A percentile compares a stretch with the other conserved stretches of the same genome.
Evolutionary conservation across 2,113 vertebrate genomes (phyloP).

Genomic region (Pholis gunnellus): DNA sequence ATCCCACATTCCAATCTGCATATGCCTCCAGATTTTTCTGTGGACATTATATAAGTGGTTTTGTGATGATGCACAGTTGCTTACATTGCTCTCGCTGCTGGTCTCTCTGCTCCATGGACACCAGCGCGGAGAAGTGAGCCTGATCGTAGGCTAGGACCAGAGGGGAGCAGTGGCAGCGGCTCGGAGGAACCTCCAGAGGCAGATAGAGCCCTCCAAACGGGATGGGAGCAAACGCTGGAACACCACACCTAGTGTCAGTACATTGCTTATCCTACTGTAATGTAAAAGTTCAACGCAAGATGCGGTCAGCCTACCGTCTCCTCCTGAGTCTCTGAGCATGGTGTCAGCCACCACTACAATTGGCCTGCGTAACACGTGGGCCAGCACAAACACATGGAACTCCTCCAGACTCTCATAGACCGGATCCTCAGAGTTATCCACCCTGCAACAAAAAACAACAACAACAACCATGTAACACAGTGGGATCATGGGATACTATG

Average conservation of each 20-base stretch:
- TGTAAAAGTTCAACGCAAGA: neutral
- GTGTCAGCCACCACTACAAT: constrained; percentile 98
- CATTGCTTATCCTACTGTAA: neutral
- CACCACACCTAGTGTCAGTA: neutral
- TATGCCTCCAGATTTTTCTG: neutral
- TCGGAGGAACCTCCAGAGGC: constrained; percentile 97
- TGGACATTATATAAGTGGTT: neutral
- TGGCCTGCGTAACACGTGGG: constrained; percentile 93
- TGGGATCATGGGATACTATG: constrained; percentile 16
- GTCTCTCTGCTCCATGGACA: constrained; percentile 99
- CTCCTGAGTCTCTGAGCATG: constrained; percentile 96
- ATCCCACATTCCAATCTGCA: neutral
- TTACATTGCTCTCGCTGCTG: constrained; percentile 98
- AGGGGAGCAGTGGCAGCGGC: constrained; percentile 97
- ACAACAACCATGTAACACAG: constrained; percentile 12
- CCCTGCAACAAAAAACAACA: constrained; percentile 79
- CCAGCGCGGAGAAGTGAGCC: constrained; percentile 98
- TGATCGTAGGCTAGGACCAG: constrained; percentile 98
- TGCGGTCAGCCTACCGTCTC: constrained; percentile 87
- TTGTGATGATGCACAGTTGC: neutral
- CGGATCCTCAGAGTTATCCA: constrained; percentile 96
- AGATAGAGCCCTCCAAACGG: constrained; percentile 98
- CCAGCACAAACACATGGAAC: constrained; percentile 98
- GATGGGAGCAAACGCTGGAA: constrained; percentile 94
- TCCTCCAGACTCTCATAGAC: constrained; percentile 99